Evolutionary conservation across 1,140 invertebrate genomes (phyloP).

Genomic region (Sesamia nonagrioides): DNA sequence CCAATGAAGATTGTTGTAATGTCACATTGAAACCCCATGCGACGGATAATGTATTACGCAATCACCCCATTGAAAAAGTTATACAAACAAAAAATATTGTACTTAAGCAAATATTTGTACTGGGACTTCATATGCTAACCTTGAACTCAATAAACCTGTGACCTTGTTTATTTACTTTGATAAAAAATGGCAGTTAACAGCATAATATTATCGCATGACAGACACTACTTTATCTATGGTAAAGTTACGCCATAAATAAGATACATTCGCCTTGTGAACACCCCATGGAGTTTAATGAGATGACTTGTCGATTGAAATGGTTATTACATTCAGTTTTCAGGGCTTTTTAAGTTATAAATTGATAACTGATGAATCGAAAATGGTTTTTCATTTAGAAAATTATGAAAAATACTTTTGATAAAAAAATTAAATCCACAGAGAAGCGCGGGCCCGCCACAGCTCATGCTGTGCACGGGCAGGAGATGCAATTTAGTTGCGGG

Average conservation of each 20-base stretch:
- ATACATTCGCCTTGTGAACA: slow-evolving; percentile 14
- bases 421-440: too few species aligned
- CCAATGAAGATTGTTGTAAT: too few species aligned
- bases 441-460: too few species aligned
- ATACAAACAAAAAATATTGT: too few species aligned
- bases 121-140: too few species aligned
- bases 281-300: slow-evolving; percentile 13
- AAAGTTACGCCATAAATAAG: slow-evolving; percentile 15
- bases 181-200: not conserved
- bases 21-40: too few species aligned
- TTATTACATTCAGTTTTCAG: not conserved
- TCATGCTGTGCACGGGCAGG: too few species aligned
- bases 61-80: too few species aligned
- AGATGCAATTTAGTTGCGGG: too few species aligned
- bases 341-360: not conserved
- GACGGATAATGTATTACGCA: too few species aligned
- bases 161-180: not conserved
- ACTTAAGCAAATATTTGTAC: too few species aligned
- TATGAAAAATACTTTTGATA: too few species aligned
- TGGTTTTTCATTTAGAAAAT: not conserved
- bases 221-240: not conserved
- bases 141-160: not conserved
- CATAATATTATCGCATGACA: not conserved
- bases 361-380: not conserved
- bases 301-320: not conserved